phyloP scores from a whole-genome alignment of 2,113 vertebrate species.

The Salvelinus alpinus region DNA sequence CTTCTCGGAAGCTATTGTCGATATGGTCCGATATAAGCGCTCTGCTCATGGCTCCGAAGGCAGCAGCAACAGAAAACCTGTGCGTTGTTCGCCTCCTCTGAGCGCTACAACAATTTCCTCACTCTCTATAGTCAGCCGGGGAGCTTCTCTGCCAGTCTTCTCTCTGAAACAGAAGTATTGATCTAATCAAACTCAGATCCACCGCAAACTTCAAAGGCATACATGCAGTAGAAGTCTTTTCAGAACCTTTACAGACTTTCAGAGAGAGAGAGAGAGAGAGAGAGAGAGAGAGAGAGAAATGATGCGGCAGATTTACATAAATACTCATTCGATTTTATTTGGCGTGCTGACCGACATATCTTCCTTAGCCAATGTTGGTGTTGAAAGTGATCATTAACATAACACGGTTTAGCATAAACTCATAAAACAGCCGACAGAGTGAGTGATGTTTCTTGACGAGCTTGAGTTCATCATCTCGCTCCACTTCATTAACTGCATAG shows the following conservation, averaged over 20 bases:
- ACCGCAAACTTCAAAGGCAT: constrained; percentile 87
- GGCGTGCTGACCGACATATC: not conserved
- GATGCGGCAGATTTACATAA: not conserved
- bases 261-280: constrained; percentile 49
- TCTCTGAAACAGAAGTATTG: constrained; percentile 89
- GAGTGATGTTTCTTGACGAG: not conserved
- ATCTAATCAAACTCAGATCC: constrained; percentile 98
- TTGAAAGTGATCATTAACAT: not conserved
- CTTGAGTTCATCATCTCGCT: not conserved
- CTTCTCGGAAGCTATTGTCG: constrained; percentile 94
- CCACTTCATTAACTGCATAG: not conserved
- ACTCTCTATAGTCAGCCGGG: constrained; percentile 94
- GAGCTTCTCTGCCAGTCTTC: constrained; percentile 88
- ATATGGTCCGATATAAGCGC: constrained; percentile 81
- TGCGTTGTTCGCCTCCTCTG: constrained; percentile 63
- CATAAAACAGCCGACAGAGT: not conserved
- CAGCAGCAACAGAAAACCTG: constrained; percentile 57
- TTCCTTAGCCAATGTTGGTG: not conserved
- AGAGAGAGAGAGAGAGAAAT: not conserved
- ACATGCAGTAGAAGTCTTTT: constrained; percentile 77
- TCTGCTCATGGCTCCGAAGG: constrained; percentile 87
- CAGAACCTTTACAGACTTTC: constrained; percentile 74
- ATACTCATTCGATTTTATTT: not conserved
- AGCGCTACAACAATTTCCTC: constrained; percentile 80
- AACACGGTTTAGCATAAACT: not conserved